phyloP scores from a whole-genome alignment of 2,888 invertebrate genomes.

The Folsomia candida region DNA sequence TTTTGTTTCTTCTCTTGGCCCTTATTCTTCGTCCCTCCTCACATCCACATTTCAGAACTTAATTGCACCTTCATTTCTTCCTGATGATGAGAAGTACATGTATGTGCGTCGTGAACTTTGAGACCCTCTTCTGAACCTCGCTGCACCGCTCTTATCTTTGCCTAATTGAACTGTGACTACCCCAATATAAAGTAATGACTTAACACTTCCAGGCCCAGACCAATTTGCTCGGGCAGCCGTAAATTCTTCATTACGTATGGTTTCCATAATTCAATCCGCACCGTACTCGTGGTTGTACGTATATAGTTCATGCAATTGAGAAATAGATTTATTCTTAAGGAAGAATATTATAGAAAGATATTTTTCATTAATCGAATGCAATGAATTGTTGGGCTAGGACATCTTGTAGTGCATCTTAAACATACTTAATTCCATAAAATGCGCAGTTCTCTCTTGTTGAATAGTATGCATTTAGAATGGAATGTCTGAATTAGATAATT shows the following conservation, averaged over 20 bases:
- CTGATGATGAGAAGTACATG: slow-evolving; percentile 24
- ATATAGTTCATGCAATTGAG: too few relatives aligned
- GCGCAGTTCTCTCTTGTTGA: background rate
- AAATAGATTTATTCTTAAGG: too few relatives aligned
- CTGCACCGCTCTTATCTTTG: slow-evolving; percentile 14
- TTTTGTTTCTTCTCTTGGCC: background rate
- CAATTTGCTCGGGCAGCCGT: background rate
- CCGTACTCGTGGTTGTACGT: too few relatives aligned
- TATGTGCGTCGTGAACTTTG: background rate
- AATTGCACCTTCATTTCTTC: slow-evolving; percentile 37
- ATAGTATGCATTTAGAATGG: too few relatives aligned
- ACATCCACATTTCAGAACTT: slow-evolving; percentile 26
- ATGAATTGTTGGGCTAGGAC: too few relatives aligned
- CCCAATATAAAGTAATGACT: slow-evolving; percentile 20
- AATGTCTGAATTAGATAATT: background rate
- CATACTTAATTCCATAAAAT: background rate
- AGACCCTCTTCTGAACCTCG: background rate
- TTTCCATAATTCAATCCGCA: too few relatives aligned
- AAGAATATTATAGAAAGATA: too few relatives aligned
- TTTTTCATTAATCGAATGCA: too few relatives aligned
- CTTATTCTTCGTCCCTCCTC: slow-evolving; percentile 20
- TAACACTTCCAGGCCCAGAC: slow-evolving; percentile 10
- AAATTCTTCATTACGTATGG: slow-evolving; percentile 16
- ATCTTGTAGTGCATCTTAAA: too few relatives aligned
- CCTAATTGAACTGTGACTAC: slow-evolving; percentile 20